Evolutionary conservation across 2,113 vertebrate species (phyloP), one percentile per base, ranked within the genome.

Genomic region (Platanista minor): DNA sequence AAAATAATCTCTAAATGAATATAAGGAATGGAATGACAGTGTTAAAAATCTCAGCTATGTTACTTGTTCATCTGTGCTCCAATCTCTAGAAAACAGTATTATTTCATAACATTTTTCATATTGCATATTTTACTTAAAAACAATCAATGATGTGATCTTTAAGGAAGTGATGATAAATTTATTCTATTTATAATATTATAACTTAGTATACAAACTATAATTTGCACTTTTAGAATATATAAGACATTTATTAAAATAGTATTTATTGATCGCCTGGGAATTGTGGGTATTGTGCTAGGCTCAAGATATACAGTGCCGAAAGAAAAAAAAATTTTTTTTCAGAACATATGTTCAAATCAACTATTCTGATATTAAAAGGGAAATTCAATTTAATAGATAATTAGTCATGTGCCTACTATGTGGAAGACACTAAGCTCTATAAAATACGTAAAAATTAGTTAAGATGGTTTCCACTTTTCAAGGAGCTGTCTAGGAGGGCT

Each of bases 41-140:
- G 23, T 33, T 43, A 29, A 87, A 46, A 77, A 46, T 18, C 41
- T 81, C 64, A 86, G 29, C 33, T 20, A 52, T 52, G 10, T 17
- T 21, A 41, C 13, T 23, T 82, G 31, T 77, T 87, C 90, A 11
- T 67, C 64, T 90, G 13, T 75, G 25, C 27, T 31, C 27, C 61
- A n/a, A 41, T 2, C 9, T 86, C 39, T 59, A 13, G 43, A 64
- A 95, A 54, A 66, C 3, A 77, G 57, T 54, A 15, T 78, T 78
- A 77, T 78, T 84, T 92, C 80, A 57, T 78, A 90, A 66, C 71
- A 57, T n/a, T 62, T 85, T 86, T 83, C 54, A 49, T 36, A 17
- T 61, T 78, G 52, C 27, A 57, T 54, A 54, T 77, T 67, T 97
- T 59, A 41, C 67, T 90, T 95, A n/a, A 64, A 82, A 97, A 46